Percentiles rank a stretch among this genome's conserved stretches.
Conservation (phyloP, 2,113 vertebrate genomes). For the Heliornis fulica region DNA sequence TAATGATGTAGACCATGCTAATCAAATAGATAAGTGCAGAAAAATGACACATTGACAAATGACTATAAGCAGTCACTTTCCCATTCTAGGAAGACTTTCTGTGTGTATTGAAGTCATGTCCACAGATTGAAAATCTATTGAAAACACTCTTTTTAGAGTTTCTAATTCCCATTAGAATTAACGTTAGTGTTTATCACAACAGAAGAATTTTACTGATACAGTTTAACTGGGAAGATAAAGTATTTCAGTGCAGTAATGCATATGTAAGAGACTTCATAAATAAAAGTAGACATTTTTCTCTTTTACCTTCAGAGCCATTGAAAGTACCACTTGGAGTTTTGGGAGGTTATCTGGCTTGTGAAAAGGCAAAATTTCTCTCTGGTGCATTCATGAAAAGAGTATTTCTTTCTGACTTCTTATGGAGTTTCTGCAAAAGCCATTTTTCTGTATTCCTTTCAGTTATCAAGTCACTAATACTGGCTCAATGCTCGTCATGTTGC, state of each 20-base stretch:
- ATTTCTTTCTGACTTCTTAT: not conserved
- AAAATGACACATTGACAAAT: not conserved
- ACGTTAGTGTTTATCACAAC: conserved; percentile 11
- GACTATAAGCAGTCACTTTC: not conserved
- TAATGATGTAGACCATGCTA: not conserved
- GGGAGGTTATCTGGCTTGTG: not conserved
- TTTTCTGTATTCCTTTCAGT: not conserved
- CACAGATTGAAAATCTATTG: not conserved
- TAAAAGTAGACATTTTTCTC: not conserved
- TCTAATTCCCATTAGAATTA: not conserved
- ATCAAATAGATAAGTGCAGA: conserved; percentile 10
- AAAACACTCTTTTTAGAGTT: not conserved
- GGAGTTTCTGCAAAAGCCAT: not conserved
- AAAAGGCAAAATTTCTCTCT: not conserved
- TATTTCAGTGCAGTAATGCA: not conserved
- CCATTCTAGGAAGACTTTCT: not conserved
- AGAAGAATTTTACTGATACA: not conserved
- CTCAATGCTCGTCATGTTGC: not conserved
- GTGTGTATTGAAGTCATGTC: not conserved
- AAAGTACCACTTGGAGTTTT: not conserved
- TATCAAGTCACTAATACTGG: not conserved
- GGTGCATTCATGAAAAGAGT: not conserved
- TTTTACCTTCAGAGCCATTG: not conserved
- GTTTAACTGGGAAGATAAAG: not conserved
- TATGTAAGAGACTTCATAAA: not conserved